A percentile compares a stretch with the other conserved stretches of the same genome.
Evolutionary conservation across 1,140 invertebrate species (phyloP).

Genomic region (Bombus superbus): DNA sequence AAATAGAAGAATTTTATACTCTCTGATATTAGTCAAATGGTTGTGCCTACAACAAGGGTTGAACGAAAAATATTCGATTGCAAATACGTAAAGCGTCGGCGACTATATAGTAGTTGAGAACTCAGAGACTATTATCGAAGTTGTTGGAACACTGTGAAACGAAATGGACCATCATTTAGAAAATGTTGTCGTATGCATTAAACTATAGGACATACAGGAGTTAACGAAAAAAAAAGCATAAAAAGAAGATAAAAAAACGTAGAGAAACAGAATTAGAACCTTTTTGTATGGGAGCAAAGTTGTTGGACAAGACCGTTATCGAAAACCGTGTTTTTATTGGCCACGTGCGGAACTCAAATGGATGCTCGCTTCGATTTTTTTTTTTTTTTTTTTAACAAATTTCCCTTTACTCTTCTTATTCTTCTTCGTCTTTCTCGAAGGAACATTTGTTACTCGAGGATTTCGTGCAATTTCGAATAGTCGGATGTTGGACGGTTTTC

Average conservation of each 20-base stretch:
- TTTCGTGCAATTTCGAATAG: background rate
- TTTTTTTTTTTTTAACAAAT: background rate
- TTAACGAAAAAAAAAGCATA: conserved; percentile 26
- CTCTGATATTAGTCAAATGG: conserved; percentile 43
- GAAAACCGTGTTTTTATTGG: conserved; percentile 19
- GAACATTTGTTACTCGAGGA: background rate
- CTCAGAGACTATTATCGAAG: conserved; percentile 70
- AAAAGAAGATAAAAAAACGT: conserved; percentile 7
- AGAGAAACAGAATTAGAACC: conserved; percentile 27
- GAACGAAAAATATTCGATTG: conserved; percentile 54
- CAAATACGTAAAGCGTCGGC: conserved; percentile 59
- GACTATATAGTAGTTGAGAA: conserved; percentile 67
- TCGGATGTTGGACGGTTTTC: background rate
- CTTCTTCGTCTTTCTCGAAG: background rate
- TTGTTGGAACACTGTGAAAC: conserved; percentile 72
- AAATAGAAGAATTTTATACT: background rate
- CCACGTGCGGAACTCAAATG: background rate
- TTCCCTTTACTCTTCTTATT: background rate
- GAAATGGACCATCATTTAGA: conserved; percentile 75
- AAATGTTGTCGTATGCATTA: conserved; percentile 57
- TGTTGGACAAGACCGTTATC: conserved; percentile 21
- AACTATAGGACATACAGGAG: conserved; percentile 20
- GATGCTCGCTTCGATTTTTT: conserved; percentile 41
- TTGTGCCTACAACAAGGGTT: conserved; percentile 52
- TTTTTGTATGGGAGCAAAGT: conserved; percentile 36